These are phyloP conservation scores for Dasyprocta punctata DNA, from an alignment of 2,113 vertebrate species.

Conservation along the genomic window DNA sequence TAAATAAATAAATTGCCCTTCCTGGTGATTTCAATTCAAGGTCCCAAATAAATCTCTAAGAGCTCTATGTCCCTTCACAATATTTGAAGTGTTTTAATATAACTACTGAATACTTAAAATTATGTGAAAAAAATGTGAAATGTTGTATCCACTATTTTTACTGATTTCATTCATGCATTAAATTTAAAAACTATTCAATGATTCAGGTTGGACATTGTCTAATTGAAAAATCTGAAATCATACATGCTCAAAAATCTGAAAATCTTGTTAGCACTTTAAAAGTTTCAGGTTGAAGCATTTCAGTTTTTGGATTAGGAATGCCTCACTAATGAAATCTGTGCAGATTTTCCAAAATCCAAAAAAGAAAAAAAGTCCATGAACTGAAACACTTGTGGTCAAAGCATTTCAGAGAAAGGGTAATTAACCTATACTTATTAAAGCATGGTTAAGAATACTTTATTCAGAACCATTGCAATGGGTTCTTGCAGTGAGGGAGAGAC, in stretches of 20 bases:
- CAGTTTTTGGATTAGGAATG: neutral
- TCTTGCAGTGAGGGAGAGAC: neutral
- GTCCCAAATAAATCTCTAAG: conserved; percentile 1
- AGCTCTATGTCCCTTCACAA: neutral
- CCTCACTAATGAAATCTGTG: neutral
- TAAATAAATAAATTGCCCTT: neutral
- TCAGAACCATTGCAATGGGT: neutral
- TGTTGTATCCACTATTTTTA: neutral
- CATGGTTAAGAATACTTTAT: neutral
- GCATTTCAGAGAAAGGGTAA: neutral
- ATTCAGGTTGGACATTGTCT: neutral
- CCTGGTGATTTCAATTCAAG: neutral
- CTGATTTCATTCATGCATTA: neutral
- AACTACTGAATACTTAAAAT: conserved; percentile 13
- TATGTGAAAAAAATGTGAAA: conserved; percentile 27
- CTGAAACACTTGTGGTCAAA: neutral
- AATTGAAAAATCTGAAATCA: neutral
- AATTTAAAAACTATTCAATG: neutral
- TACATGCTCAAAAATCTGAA: neutral
- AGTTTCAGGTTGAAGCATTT: neutral
- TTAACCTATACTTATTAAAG: neutral
- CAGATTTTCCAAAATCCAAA: neutral
- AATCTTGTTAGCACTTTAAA: neutral
- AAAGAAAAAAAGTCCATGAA: neutral
- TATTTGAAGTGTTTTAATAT: neutral